Evolutionary conservation across 2,888 invertebrate species (phyloP).

Genomic region (Tuberolachnus salignus): DNA sequence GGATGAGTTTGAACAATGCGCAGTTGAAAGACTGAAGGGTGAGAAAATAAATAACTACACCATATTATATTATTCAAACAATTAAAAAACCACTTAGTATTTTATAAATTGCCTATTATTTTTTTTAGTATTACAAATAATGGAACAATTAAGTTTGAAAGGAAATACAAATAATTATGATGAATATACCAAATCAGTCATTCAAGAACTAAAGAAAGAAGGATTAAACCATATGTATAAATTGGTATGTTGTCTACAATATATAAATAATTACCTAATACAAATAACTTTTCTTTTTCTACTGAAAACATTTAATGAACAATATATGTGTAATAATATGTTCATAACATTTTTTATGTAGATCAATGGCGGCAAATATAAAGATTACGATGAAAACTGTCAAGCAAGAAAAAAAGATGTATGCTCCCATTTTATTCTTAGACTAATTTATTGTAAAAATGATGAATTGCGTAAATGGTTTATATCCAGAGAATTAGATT

Average conservation of each 20-base stretch:
- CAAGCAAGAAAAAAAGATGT: slow-evolving; percentile 79
- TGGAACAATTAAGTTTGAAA: slow-evolving; percentile 61
- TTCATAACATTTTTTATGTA: slow-evolving; percentile 19
- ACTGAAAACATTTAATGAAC: not conserved
- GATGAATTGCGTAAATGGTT: slow-evolving; percentile 90
- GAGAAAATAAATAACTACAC: slow-evolving; percentile 46
- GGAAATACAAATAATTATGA: slow-evolving; percentile 70
- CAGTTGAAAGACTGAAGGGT: slow-evolving; percentile 80
- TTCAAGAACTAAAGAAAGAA: slow-evolving; percentile 71
- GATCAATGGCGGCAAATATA: slow-evolving; percentile 13
- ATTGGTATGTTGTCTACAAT: slow-evolving; percentile 59
- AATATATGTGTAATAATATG: not conserved
- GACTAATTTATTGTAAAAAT: slow-evolving; percentile 87
- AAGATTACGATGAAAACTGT: slow-evolving; percentile 65
- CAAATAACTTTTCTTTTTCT: too few relatives aligned
- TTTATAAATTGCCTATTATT: not conserved
- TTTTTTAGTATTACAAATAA: slow-evolving; percentile 55
- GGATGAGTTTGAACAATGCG: slow-evolving; percentile 85
- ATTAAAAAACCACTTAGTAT: not conserved
- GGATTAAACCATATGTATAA: slow-evolving; percentile 67
- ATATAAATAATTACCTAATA: not conserved
- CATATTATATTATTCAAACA: not conserved
- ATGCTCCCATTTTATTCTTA: slow-evolving; percentile 89
- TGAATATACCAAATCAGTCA: slow-evolving; percentile 72
- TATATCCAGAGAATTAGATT: slow-evolving; percentile 82